Conservation (phyloP, 1,140 invertebrate genomes). For the Papilio polyxenes region DNA sequence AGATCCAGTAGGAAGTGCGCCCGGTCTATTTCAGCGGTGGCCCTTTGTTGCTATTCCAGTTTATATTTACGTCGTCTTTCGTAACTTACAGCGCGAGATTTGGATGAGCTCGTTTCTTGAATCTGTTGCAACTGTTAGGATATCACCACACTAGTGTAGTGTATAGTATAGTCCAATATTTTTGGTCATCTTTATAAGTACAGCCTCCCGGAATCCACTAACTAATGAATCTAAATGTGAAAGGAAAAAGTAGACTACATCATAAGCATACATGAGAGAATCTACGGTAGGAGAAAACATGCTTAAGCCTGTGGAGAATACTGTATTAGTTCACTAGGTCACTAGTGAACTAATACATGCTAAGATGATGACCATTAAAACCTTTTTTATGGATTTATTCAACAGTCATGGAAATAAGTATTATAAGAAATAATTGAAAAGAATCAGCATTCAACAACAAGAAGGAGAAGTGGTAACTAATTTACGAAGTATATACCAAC, state of each 20-base stretch:
- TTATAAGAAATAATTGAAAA: not conserved
- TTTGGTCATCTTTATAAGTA: not conserved
- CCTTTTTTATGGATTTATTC: too few relatives aligned
- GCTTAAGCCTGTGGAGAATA: too few relatives aligned
- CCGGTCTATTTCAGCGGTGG: conserved; percentile 64
- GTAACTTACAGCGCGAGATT: conserved; percentile 68
- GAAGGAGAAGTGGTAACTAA: not conserved
- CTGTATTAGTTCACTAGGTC: too few relatives aligned
- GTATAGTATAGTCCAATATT: not conserved
- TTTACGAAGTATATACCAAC: not conserved
- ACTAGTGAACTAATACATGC: too few relatives aligned
- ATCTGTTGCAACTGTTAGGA: conserved; percentile 43
- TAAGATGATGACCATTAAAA: too few relatives aligned
- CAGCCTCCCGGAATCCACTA: too few relatives aligned
- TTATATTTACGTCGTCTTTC: conserved; percentile 73
- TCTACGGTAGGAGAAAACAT: too few relatives aligned
- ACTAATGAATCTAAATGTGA: too few relatives aligned
- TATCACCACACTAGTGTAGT: not conserved
- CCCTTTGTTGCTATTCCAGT: conserved; percentile 66
- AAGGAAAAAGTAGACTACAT: too few relatives aligned
- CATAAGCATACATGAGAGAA: too few relatives aligned
- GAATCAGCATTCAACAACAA: not conserved
- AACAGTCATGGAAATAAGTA: too few relatives aligned
- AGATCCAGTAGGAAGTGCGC: conserved; percentile 61
- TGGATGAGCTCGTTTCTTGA: conserved; percentile 54